A percentile compares a stretch with the other conserved stretches of the same genome.
Conservation (phyloP, 2,797 vertebrate genomes). For the Apogon hyalosoma region DNA sequence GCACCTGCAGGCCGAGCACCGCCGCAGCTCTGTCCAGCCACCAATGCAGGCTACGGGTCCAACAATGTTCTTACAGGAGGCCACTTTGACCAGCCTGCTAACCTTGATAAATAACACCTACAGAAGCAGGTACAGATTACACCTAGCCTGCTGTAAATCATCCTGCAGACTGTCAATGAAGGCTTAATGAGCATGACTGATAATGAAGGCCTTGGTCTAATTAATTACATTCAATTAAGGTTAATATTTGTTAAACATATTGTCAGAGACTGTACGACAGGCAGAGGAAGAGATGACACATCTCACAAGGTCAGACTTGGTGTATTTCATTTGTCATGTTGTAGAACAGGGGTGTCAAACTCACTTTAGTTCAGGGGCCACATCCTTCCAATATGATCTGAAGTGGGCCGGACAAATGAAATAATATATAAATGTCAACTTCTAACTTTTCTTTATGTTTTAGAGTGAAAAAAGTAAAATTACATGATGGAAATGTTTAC, state of each 20-base stretch:
- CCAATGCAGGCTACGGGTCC: constrained; percentile 74
- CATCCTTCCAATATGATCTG: no score
- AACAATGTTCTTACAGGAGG: constrained; percentile 55
- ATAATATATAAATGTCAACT: no score
- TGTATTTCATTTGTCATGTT: no score
- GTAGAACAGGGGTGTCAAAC: no score
- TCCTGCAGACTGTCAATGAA: background rate
- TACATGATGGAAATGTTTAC: no score
- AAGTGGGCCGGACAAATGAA: no score
- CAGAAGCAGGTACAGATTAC: constrained; percentile 7
- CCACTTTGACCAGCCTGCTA: constrained; percentile 15
- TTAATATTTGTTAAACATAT: background rate
- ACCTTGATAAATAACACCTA: constrained; percentile 13
- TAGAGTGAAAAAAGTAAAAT: no score
- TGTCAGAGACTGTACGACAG: background rate
- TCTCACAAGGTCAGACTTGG: background rate
- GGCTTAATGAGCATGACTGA: background rate
- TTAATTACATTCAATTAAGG: constrained; percentile 1
- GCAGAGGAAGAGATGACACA: background rate
- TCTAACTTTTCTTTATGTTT: no score
- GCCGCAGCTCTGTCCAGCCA: constrained; percentile 60
- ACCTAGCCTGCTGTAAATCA: constrained; percentile 7
- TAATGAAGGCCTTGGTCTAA: constrained; percentile 1
- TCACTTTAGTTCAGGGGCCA: no score
- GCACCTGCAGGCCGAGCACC: constrained; percentile 88